Conservation (phyloP, 2,797 vertebrate species). For the Hyperoplus lanceolatus region DNA sequence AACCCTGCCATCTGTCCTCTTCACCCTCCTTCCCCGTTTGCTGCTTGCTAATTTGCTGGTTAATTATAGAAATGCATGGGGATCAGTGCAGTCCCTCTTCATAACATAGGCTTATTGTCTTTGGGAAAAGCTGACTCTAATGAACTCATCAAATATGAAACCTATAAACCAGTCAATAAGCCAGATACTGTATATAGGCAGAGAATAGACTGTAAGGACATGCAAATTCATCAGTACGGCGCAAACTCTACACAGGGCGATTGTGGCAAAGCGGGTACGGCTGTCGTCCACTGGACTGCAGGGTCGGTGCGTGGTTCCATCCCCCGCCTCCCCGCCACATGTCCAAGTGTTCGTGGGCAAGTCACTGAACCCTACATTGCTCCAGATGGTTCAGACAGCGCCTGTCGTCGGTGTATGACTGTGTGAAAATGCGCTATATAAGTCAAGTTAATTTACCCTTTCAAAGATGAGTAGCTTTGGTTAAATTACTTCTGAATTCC, state of each 20-base stretch:
- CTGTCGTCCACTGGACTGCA: no score
- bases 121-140: conserved; percentile 62
- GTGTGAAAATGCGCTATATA: no score
- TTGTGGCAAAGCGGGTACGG: no score
- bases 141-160: conserved; percentile 72
- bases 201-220: conserved; percentile 38
- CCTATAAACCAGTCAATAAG: conserved; percentile 35
- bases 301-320: no score
- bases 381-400: no score
- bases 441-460: no score
- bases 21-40: conserved; percentile 56
- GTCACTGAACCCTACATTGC: no score
- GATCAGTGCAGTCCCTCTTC: conserved; percentile 56
- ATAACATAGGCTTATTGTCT: conserved; percentile 59
- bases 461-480: conserved; percentile 44
- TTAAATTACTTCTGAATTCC: conserved; percentile 56
- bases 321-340: no score
- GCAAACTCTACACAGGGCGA: conserved; percentile 17
- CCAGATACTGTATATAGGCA: conserved; percentile 1
- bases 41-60: conserved; percentile 74
- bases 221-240: conserved; percentile 24
- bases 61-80: conserved; percentile 75
- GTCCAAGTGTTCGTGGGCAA: no score
- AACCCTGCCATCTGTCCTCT: conserved; percentile 68
- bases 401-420: no score